Evolutionary conservation across 2,888 invertebrate genomes (phyloP), one percentile per base, ranked within the genome.

Genomic region (Octodonta nipae): DNA sequence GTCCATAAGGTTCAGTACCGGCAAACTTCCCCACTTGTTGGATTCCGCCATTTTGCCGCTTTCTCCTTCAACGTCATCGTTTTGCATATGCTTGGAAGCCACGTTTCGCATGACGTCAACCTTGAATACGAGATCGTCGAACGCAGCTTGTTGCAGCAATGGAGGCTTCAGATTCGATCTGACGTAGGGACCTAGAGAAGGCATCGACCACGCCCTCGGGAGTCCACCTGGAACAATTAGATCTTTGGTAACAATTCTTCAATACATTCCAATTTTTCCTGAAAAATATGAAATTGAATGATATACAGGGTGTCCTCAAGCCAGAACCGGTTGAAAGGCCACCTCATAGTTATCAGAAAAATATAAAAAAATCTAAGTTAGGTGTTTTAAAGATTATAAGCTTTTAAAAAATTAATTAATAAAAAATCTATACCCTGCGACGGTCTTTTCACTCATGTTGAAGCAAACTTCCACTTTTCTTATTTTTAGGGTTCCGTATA

Each of bases 81-180:
- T 34, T 32, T 45, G 44, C 43, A 52, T 6, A 49, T 55, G 67
- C 24, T 77, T 68, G 11, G 75, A 69, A 24, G 76, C 75, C 42
- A 85, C 75, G 55, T 85, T 84, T 30, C 86, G 65, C 70, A 81
- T 80, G 27, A 86, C 78, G 61, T 89, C 88, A 43, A 88, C 76
- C 34, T 78, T 72, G 64, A 84, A 88, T 8, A 74, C 60, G 46
- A 74, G 72, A 58, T 83, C 80, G 60, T 86, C 86, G 63, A 88
- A 85, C 25, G 85, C 79, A 26, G 86, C 86, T 59, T 86, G 85
- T 56, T 88, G 87, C 31, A 87, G 66, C 45, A 83, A 65, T 3
- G 87, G 87, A 13, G 86, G 81, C 51, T 80, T 78, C 34, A 88
- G 68, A 26, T 74, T 66, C 37, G 68, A 66, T 36, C 78, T 67